Evolutionary conservation across 2,888 invertebrate genomes (phyloP).

Genomic region (Amphipyra tragopoginis): DNA sequence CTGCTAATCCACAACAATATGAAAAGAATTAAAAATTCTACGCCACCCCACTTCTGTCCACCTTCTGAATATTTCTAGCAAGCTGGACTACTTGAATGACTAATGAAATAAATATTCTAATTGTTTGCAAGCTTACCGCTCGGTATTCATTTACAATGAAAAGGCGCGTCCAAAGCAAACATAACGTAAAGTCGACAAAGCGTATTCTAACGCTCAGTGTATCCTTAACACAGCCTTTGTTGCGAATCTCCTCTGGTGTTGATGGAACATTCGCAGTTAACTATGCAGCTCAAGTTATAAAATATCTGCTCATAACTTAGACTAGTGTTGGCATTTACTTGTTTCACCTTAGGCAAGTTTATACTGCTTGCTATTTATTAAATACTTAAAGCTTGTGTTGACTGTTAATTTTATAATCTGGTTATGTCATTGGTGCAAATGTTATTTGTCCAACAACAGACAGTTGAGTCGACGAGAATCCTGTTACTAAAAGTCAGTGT

Average conservation of each 20-base stretch:
- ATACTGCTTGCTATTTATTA: too few relatives aligned
- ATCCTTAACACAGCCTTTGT: constrained; percentile 75
- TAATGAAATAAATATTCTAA: constrained; percentile 60
- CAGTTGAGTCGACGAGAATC: too few relatives aligned
- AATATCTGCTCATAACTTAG: constrained; percentile 25
- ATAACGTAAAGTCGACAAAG: constrained; percentile 72
- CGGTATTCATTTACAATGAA: constrained; percentile 56
- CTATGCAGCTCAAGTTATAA: constrained; percentile 46
- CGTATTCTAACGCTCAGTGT: constrained; percentile 73
- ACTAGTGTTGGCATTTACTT: constrained; percentile 13
- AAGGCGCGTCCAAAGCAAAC: constrained; percentile 68
- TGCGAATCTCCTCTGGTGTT: constrained; percentile 71
- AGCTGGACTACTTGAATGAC: constrained; percentile 29
- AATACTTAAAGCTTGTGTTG: too few relatives aligned
- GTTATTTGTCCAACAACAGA: too few relatives aligned
- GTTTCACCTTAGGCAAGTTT: neutral
- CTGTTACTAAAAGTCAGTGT: too few relatives aligned
- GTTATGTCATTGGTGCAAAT: too few relatives aligned
- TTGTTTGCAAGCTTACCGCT: constrained; percentile 49
- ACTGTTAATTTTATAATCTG: too few relatives aligned
- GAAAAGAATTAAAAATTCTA: neutral
- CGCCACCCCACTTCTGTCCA: neutral
- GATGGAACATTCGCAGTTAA: constrained; percentile 67
- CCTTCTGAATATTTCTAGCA: constrained; percentile 26
- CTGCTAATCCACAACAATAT: too few relatives aligned